phyloP scores from a whole-genome alignment of 1,140 invertebrate genomes.

The Orussus abietinus region DNA sequence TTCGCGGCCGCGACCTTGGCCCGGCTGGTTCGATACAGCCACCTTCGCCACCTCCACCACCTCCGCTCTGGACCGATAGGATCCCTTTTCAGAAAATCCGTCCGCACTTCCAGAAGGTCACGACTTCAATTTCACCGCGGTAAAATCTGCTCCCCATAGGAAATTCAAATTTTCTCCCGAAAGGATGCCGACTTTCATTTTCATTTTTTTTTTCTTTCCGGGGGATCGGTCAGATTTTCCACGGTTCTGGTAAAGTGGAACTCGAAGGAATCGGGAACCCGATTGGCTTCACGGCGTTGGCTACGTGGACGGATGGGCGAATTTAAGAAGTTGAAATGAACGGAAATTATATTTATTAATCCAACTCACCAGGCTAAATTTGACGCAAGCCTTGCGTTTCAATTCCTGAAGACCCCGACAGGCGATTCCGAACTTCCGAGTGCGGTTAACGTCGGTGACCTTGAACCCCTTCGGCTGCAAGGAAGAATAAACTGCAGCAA shows the following conservation, averaged over 20 bases:
- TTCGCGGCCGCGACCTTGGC: slow-evolving; percentile 36
- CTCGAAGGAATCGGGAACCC: too few relatives aligned
- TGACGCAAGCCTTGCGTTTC: slow-evolving; percentile 61
- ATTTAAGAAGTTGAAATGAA: too few relatives aligned
- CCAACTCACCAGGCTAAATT: slow-evolving; percentile 64
- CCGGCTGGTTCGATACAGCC: slow-evolving; percentile 44
- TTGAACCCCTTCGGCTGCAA: slow-evolving; percentile 64
- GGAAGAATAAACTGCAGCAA: slow-evolving; percentile 16
- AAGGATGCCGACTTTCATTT: neutral
- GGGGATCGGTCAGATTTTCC: too few relatives aligned
- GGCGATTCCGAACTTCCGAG: slow-evolving; percentile 65
- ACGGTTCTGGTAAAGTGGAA: too few relatives aligned
- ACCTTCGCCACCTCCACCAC: too few relatives aligned
- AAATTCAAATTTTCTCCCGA: neutral
- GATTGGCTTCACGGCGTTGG: too few relatives aligned
- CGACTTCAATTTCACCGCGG: too few relatives aligned
- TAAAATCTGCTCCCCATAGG: too few relatives aligned
- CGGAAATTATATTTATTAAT: slow-evolving; percentile 9
- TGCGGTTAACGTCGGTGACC: slow-evolving; percentile 63
- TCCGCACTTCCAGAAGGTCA: too few relatives aligned
- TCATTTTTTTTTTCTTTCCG: neutral
- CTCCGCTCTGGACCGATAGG: slow-evolving; percentile 19
- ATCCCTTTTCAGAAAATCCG: slow-evolving; percentile 14
- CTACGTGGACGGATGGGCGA: too few relatives aligned
- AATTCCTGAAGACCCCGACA: slow-evolving; percentile 62